phyloP scores from a whole-genome alignment of 23 tunicate species.

The Trididemnum miniatum region DNA sequence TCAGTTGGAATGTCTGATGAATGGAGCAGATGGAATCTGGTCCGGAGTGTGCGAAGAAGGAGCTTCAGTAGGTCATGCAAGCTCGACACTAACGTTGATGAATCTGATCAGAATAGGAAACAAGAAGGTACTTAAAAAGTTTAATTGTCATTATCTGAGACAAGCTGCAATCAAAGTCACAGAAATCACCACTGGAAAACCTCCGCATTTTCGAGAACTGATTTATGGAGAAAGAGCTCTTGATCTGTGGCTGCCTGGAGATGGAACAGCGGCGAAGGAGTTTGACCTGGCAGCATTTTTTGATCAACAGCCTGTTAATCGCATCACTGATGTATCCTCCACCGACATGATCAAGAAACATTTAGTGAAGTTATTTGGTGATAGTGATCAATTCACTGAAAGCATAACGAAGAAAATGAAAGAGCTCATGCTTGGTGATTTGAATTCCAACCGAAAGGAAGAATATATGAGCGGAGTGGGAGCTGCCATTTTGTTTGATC shows the following conservation, averaged over 20 bases:
- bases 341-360: conserved; percentile 1
- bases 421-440: conserved; percentile 4
- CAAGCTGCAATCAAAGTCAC: conserved; percentile 33
- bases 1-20: conserved; percentile 35
- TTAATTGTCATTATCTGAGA: conserved; percentile 24
- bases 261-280: neutral
- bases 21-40: conserved; percentile 42
- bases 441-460: conserved; percentile 5
- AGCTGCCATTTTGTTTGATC: conserved; percentile 22
- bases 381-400: neutral
- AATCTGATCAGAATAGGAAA: conserved; percentile 39
- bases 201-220: conserved; percentile 24
- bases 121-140: conserved; percentile 27
- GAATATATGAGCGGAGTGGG: conserved; percentile 43
- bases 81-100: conserved; percentile 29
- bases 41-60: conserved; percentile 45
- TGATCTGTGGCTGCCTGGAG: conserved; percentile 40
- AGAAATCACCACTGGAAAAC: conserved; percentile 31
- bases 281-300: conserved; percentile 27
- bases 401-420: conserved; percentile 25
- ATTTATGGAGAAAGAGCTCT: conserved; percentile 42
- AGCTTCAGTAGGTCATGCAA: conserved; percentile 30
- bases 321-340: conserved; percentile 26
- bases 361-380: conserved; percentile 16
- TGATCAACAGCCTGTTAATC: conserved; percentile 11